Evolutionary conservation across 2,113 vertebrate genomes (phyloP), one percentile per base, ranked within the genome.

Genomic region (Oncorhynchus tshawytscha): DNA sequence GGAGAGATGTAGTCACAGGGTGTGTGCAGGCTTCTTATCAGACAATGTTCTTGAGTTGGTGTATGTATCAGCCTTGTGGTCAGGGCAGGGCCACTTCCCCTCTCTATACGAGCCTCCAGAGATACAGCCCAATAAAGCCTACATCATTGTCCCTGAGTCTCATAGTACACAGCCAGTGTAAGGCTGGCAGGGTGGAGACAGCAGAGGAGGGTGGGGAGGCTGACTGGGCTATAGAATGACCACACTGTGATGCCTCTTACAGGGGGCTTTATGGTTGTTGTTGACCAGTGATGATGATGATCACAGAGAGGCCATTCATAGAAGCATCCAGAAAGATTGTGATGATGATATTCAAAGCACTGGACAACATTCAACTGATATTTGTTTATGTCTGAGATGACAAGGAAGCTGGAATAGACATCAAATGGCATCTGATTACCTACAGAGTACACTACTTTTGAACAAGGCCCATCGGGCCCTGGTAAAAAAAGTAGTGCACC

Each of bases 291-390:
- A 51, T 12, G 49, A 51, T 12, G 49, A 51, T 51, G 1, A 51
- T 16, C 1, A 51, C 51, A 54, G 16, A 16, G 49, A 54, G 51
- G 51, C 3, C 51, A 16, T 54, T 54, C 51, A 54, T 54, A 54
- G 51, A 54, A 54, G 51, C 51, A 54, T 18, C 25, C 25, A 5
- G 27, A 67, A 20, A 1, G 20, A 25, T 34, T 48, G 7, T 59
- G 78, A 48, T 51, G 57, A 25, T 6, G 12, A 54, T 66, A 75
- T 31, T 73, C n/a, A 57, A 3, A 73, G 80, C 16, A 11, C 22
- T 65, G 67, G 31, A 76, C 77, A 67, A 80, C 25, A 85, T 78
- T 81, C 77, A 79, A 84, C 89, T 78, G 0, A 45, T 62, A 82
- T 86, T 51, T 39, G 16, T 68, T 68, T 11, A 68, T 12, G 31